Percentiles rank a stretch among this genome's conserved stretches.
These are phyloP conservation scores for Tipula vernalis DNA, from an alignment of 2,888 invertebrate genomes.

Conservation along the genomic window DNA sequence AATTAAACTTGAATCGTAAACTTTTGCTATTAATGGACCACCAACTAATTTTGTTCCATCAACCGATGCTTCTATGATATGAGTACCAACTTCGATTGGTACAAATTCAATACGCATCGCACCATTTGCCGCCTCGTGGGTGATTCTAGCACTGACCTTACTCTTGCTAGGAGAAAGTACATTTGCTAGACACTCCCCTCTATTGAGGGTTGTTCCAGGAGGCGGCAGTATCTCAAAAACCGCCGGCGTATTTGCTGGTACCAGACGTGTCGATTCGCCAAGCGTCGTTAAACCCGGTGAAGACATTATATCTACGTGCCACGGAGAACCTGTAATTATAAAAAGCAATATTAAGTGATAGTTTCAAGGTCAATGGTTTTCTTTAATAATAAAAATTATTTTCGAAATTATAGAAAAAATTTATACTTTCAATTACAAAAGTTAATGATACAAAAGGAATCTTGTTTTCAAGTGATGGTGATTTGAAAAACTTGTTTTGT, in stretches of 20 bases:
- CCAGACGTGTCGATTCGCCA: constrained; percentile 78
- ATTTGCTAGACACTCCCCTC: constrained; percentile 48
- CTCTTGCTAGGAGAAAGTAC: constrained; percentile 75
- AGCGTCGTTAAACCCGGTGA: constrained; percentile 62
- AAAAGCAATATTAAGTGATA: background rate
- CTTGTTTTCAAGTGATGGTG: background rate
- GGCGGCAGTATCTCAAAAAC: constrained; percentile 61
- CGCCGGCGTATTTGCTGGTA: constrained; percentile 80
- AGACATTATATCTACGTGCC: constrained; percentile 85
- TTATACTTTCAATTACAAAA: background rate
- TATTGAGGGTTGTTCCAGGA: constrained; percentile 39
- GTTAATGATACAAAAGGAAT: background rate
- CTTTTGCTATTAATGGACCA: constrained; percentile 85
- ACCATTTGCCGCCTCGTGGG: constrained; percentile 69
- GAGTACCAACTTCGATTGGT: constrained; percentile 87
- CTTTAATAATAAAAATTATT: background rate
- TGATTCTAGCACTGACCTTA: constrained; percentile 66
- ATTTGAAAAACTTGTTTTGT: background rate
- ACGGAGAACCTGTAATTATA: constrained; percentile 69
- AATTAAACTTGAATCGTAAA: constrained; percentile 87
- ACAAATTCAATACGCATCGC: constrained; percentile 86
- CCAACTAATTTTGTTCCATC: constrained; percentile 82
- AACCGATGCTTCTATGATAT: constrained; percentile 82
- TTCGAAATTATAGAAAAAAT: background rate
- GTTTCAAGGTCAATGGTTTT: background rate